Conservation (phyloP, 2,113 vertebrate species). For the Boulengeromyrus knoepffleri region DNA sequence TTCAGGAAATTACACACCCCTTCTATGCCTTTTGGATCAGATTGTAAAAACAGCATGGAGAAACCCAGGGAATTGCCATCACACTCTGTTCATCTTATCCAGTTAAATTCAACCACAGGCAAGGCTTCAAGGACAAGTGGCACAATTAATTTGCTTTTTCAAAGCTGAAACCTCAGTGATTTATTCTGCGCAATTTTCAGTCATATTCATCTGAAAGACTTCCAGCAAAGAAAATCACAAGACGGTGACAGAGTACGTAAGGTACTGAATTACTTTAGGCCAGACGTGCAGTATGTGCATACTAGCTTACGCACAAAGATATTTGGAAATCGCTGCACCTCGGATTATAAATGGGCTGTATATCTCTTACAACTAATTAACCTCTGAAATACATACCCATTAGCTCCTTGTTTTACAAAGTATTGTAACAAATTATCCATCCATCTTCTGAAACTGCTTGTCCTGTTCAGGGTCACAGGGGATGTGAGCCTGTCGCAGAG, state of each 20-base stretch:
- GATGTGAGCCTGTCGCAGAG: too few species aligned
- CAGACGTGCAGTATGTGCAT: neutral
- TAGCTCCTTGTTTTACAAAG: neutral
- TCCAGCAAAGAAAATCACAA: neutral
- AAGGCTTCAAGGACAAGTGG: neutral
- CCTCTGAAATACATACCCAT: neutral
- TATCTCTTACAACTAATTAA: neutral
- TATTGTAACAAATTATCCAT: neutral
- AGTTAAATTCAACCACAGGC: neutral
- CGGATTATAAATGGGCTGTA: neutral
- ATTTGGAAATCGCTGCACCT: neutral
- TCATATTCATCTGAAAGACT: neutral
- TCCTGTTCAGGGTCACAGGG: too few species aligned
- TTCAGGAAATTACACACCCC: neutral
- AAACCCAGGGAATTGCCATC: neutral
- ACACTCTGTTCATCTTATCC: neutral
- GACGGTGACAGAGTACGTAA: neutral
- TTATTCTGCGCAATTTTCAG: neutral
- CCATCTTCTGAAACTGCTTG: too few species aligned
- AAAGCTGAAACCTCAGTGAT: neutral
- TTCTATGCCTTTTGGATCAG: neutral
- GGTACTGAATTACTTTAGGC: neutral
- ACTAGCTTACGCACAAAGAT: neutral
- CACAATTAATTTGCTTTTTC: too few species aligned
- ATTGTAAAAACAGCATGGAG: neutral